Base-by-base conservation (phyloP, 2,113 vertebrate species). In the Triplophysa dalaica region DNA sequence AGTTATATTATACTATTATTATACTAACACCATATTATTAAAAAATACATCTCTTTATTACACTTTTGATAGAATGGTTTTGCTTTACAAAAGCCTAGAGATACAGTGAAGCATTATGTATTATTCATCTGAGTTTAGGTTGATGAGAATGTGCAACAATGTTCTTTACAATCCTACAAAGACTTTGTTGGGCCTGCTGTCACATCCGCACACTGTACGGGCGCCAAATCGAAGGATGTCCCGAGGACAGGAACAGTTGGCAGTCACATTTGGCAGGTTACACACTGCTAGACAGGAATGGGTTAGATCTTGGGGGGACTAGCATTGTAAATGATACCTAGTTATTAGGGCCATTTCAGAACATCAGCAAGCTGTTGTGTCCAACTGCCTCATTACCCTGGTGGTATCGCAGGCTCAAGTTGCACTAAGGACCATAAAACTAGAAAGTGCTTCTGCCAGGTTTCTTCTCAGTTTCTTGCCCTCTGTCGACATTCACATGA, bases 211-310 rank as follows among this genome's bases (percentile, higher is more conserved):
- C 69, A 77, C 82, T 89, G 89, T 86, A 86, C 69, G 19, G 48
- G 22, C 48, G 88, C 91, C 90, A 92, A 90, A 88, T 83, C 75
- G 82, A 84, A 77, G 83, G 82, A 88, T 86, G 79, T 87, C 92
- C 92, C 70, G 85, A 89, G 88, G 91, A 90, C 54, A 84, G 77
- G 83, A 91, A 90, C 92, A 93, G 90, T 92, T 92, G 91, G 91
- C 90, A 87, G 84, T 84, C 89, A 83, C 91, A 90, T 92, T 91
- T 91, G 90, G 90, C 87, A 84, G 87, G 90, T 91, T 92, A 90
- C 90, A 90, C 86, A 81, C 90, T 87, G 90, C 90, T 93, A 91
- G 89, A 87, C 91, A 90, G 90, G 88, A 87, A 90, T 90, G 85
- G 83, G 88, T 89, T 84, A 83, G 84, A 86, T 88, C 89, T 86